Evolutionary conservation across 2,797 vertebrate species (phyloP), one percentile per base, ranked within the genome.

Genomic region (Pangasius macronema): DNA sequence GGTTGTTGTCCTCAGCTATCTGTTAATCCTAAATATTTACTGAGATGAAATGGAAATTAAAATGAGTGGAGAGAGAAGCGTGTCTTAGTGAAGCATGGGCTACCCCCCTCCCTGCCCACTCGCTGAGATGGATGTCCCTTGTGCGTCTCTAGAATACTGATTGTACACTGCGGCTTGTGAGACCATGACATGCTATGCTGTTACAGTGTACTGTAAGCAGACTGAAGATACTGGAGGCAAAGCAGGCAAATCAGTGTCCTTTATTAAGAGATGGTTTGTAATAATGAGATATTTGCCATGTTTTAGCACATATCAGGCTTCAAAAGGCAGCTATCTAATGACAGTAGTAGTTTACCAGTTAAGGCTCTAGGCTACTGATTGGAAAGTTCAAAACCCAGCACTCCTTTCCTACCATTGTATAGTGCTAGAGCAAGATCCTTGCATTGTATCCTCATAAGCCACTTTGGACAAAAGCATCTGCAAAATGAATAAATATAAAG

Each of bases 131-230:
- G 93, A 93, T 83, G 73, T 57, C 33, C 33, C 83, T 87, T 86
- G 77, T 90, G 86, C 90, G 87, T 83, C 85, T 87, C 85, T 86
- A 86, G 93, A 94, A 95, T 94, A 92, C 90, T 87, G 90, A 93
- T 89, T 73, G 76, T 73, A 86, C 82, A 88, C 90, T 91, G 92
- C 90, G 82, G 87, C 68, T 77, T 18, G 51, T 20, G 27, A 57
- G 82, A 73, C 36, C 49, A 24, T n/a, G 59, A 87, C 65, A 68
- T 49, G 16, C 73, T 51, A 36, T 7, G 30, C 77, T n/a, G 73
- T 49, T 61, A 67, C 83, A 55, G 63, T 8, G 36, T 46, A 87
- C 53, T 77, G 67, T 82, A 77, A 57, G 30, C 80, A 20, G 14
- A 20, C 20, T 80, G 27, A 65, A 24, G 30, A 80, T 36, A 24